These are phyloP conservation scores for Steinernema scapterisci DNA, from an alignment of 2,888 invertebrate species.

Conservation along the genomic window DNA sequence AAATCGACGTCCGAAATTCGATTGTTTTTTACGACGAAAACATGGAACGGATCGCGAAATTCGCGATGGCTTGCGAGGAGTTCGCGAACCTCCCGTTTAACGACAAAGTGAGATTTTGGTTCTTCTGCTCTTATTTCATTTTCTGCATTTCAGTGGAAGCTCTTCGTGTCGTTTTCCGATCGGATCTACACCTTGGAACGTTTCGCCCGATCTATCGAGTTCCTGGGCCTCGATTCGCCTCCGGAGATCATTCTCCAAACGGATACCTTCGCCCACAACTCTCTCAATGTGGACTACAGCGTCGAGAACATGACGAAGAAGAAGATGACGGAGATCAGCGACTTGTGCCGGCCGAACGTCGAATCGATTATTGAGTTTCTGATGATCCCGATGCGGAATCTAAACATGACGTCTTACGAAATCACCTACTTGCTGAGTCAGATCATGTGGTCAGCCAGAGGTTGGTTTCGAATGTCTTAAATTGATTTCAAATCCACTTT, in stretches of 20 bases:
- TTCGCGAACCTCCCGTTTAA: conserved; percentile 24
- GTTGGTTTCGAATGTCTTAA: too few species aligned
- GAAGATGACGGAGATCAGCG: too few species aligned
- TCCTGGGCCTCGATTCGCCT: background rate
- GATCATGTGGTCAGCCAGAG: conserved; percentile 26
- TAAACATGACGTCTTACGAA: conserved; percentile 29
- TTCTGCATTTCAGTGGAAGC: conserved; percentile 9
- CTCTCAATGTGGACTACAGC: too few species aligned
- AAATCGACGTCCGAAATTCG: conserved; percentile 5
- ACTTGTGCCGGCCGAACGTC: too few species aligned
- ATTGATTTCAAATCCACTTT: background rate
- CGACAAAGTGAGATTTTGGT: conserved; percentile 22
- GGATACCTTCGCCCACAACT: too few species aligned
- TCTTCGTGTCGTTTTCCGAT: background rate
- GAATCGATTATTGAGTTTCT: background rate
- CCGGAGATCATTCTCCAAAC: too few species aligned
- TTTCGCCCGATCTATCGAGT: background rate
- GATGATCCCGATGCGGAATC: conserved; percentile 24
- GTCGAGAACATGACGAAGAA: too few species aligned
- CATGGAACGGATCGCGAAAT: background rate
- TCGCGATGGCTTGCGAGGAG: conserved; percentile 33
- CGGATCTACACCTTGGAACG: background rate
- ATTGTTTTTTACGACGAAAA: conserved; percentile 15
- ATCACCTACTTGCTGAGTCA: conserved; percentile 28
- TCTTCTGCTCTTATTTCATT: background rate